Percentiles rank a stretch among this genome's conserved stretches.
phyloP scores from a whole-genome alignment of 2,888 invertebrate species.

The Pristionchus fissidentatus region DNA sequence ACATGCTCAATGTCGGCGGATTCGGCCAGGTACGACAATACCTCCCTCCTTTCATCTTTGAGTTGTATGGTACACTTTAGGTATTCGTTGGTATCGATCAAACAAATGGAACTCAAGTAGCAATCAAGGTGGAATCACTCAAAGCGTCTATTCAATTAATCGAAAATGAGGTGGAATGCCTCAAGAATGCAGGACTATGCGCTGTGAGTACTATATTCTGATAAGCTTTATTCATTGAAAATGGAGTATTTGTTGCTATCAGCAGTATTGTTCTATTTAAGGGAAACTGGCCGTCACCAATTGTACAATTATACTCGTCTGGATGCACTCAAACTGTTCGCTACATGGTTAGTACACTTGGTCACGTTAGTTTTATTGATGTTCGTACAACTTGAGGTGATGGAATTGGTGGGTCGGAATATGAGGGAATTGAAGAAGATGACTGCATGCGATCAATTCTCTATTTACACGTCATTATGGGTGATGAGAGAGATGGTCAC shows the following conservation, averaged over 20 bases:
- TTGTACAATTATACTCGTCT: slow-evolving; percentile 37
- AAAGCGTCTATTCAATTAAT: slow-evolving; percentile 28
- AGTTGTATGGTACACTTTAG: not conserved
- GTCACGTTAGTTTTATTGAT: not conserved
- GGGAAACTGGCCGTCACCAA: slow-evolving; percentile 11
- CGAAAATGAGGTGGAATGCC: slow-evolving; percentile 41
- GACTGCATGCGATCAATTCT: slow-evolving; percentile 56
- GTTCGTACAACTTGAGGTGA: slow-evolving; percentile 47
- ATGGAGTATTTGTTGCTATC: too few relatives aligned
- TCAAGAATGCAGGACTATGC: not conserved
- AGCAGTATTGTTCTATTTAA: too few relatives aligned
- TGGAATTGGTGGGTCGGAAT: slow-evolving; percentile 65
- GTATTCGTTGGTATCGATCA: slow-evolving; percentile 33
- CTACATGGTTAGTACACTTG: slow-evolving; percentile 40
- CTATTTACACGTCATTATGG: slow-evolving; percentile 59
- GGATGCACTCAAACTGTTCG: slow-evolving; percentile 17
- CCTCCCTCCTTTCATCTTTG: not conserved
- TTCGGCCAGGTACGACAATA: slow-evolving; percentile 46
- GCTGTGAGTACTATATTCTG: not conserved
- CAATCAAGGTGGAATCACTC: slow-evolving; percentile 43
- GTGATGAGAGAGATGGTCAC: slow-evolving; percentile 58
- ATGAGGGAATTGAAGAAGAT: slow-evolving; percentile 60
- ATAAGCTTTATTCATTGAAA: too few relatives aligned
- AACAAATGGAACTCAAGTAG: slow-evolving; percentile 1
- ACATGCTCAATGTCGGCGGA: slow-evolving; percentile 35